Percentiles rank a stretch among this genome's conserved stretches.
Evolutionary conservation across 2,113 vertebrate genomes (phyloP).

Genomic region (Sminthopsis crassicaudata): DNA sequence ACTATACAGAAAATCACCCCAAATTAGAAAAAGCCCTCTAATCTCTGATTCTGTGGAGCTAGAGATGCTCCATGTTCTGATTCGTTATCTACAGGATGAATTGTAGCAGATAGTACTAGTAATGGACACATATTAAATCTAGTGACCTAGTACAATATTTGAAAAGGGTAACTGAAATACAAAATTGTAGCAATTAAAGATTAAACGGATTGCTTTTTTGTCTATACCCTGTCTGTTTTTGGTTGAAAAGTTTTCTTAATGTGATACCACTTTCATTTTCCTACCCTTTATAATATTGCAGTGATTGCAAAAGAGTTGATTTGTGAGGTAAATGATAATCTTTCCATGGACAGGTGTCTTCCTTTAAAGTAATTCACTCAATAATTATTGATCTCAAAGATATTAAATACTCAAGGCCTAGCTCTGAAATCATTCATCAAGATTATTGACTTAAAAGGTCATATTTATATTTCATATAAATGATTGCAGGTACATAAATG

Average conservation of each 20-base stretch:
- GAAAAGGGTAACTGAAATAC: not conserved
- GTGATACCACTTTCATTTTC: not conserved
- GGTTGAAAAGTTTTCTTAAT: constrained; percentile 57
- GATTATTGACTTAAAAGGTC: constrained; percentile 76
- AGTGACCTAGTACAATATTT: not conserved
- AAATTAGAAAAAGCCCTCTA: not conserved
- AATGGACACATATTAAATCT: not conserved
- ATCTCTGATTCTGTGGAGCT: not conserved
- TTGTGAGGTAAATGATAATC: constrained; percentile 56
- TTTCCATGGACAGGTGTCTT: constrained; percentile 44
- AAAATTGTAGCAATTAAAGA: not conserved
- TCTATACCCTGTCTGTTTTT: constrained; percentile 55
- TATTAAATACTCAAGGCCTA: constrained; percentile 72
- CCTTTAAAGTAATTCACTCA: constrained; percentile 60
- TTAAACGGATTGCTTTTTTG: constrained; percentile 41
- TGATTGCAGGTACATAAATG: constrained; percentile 38
- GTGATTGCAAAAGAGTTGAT: constrained; percentile 83
- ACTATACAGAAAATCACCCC: not conserved
- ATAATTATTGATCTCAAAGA: constrained; percentile 69
- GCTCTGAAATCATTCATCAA: constrained; percentile 71
- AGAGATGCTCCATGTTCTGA: not conserved
- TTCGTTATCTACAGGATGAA: not conserved
- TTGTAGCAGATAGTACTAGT: not conserved
- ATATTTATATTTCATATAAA: constrained; percentile 71
- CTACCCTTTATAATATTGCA: constrained; percentile 70